Base-by-base conservation (phyloP, 1,140 invertebrate genomes). In the Tetramorium parvispinum region DNA sequence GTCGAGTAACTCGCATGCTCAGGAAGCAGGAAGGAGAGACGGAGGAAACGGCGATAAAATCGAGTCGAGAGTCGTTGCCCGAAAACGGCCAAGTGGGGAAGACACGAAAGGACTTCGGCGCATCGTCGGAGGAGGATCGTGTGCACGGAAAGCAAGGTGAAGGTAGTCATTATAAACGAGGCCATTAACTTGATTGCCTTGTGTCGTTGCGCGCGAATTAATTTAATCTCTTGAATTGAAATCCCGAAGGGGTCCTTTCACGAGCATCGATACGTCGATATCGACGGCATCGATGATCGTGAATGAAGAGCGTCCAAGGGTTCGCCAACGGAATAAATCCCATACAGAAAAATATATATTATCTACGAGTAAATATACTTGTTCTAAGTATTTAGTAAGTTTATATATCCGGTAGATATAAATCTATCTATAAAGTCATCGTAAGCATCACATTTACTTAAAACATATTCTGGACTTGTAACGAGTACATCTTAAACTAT, bases 41-140 rank as follows among this genome's bases (percentile, higher is more conserved):
- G 87, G n/a, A 91, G 90, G 93, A 92, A 89, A 86, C 83, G 87
- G 76, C 61, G 92, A 93, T 93, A 93, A 93, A 92, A 93, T 93
- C 90, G 83, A 32, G 32, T 89, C 70, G 65, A 32, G 76, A 78
- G 92, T 93, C 92, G 92, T 93, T 92, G 91, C 76, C 90, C 92
- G 91, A 93, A 93, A 93, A 91, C 88, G 81, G 87, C 37, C 85
- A 79, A 68, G 86, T 76, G 88, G 68, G 89, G 89, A 87, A 88
- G 76, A 75, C 87, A 90, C 82, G 88, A 89, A 88, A 88, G 65
- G 85, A 83, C 73, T 82, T 85, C 7, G 71, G 53, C 55, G 66
- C 81, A 83, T 61, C 78, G 61, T 49, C 53, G 51, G 82, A 71
- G 51, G 82, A 71, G 83, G 77, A 91, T 87, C 88, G 75, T 76